Base-by-base conservation (phyloP, 1,140 invertebrate genomes). In the Habropoda laboriosa region DNA sequence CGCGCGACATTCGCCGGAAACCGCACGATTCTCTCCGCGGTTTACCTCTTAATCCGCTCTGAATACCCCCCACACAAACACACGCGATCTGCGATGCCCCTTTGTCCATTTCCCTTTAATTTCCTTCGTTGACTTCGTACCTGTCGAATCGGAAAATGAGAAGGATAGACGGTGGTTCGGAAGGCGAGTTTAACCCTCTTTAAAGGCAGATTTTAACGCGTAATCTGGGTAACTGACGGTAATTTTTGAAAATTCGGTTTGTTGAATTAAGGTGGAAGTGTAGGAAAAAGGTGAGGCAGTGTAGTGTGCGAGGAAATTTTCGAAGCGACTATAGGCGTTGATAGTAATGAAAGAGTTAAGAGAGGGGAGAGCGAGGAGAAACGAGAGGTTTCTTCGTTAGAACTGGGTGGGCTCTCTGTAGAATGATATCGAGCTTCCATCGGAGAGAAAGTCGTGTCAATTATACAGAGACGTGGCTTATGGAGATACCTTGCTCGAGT, bases 361-460 rank as follows among this genome's bases (percentile, higher is more conserved):
- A 16, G 27, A 7, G 3, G 8, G 16, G 27, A 32, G 30, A 10
- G 6, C 0, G 18, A 30, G 32, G 21, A n/a, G 30, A 12, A 32
- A 45, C 42, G 10, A 21, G 10, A 1, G 45, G 55, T 51, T 55
- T 83, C 63, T 53, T 45, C 18, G 58, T n/a, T n/a, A n/a, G n/a
- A n/a, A 21, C 53, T 45, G 57, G 71, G 71, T 85, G 60, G 66
- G 51, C 81, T 45, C 66, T n/a, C n/a, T n/a, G n/a, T n/a, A n/a
- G n/a, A 61, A 60, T 32, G 51, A 68, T 80, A 76, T 80, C 64
- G 61, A 55, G 78, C 72, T 85, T 85, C 78, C 79, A 68, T 5
- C 42, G 80, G 57, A 53, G 68, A 81, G 83, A 85, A 85, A 85
- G 82, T 85, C 79, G 72, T 73, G 83, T 85, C 82, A 80, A 85